Evolutionary conservation across 2,113 vertebrate species (phyloP).

Genomic region (Strix aluco): DNA sequence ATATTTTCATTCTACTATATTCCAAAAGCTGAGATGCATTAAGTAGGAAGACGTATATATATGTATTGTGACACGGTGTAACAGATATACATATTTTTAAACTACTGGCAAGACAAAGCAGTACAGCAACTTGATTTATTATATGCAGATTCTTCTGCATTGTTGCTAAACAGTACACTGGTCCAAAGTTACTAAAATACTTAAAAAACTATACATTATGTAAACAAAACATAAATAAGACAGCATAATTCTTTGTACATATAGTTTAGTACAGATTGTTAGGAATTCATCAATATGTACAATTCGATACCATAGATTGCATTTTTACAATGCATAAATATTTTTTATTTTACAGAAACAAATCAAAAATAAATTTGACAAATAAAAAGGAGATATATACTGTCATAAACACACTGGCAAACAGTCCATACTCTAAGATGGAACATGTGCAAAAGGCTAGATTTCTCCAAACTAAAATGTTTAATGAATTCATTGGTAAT

Average conservation of each 20-base stretch:
- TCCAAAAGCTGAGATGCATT: not conserved
- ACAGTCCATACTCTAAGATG: constrained; percentile 66
- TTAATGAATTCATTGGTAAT: constrained; percentile 25
- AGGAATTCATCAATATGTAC: constrained; percentile 77
- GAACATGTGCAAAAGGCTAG: constrained; percentile 73
- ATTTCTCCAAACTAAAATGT: constrained; percentile 60
- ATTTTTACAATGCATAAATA: constrained; percentile 79
- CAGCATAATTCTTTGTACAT: constrained; percentile 81
- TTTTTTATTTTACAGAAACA: constrained; percentile 68
- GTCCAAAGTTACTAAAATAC: constrained; percentile 91
- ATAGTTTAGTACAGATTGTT: constrained; percentile 78
- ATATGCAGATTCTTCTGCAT: constrained; percentile 85
- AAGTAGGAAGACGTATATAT: not conserved
- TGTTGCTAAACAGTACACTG: constrained; percentile 86
- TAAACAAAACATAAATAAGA: constrained; percentile 94
- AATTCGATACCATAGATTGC: constrained; percentile 74
- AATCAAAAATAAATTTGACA: constrained; percentile 72
- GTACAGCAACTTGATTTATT: constrained; percentile 84
- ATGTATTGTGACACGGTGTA: not conserved
- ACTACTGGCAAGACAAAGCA: constrained; percentile 66
- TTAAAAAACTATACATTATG: constrained; percentile 93
- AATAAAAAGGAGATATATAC: constrained; percentile 61
- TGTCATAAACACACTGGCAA: constrained; percentile 65
- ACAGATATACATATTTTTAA: constrained; percentile 34
- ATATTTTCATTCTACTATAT: not conserved